phyloP scores from a whole-genome alignment of 2,888 invertebrate species.

The Micropterix aruncella region DNA sequence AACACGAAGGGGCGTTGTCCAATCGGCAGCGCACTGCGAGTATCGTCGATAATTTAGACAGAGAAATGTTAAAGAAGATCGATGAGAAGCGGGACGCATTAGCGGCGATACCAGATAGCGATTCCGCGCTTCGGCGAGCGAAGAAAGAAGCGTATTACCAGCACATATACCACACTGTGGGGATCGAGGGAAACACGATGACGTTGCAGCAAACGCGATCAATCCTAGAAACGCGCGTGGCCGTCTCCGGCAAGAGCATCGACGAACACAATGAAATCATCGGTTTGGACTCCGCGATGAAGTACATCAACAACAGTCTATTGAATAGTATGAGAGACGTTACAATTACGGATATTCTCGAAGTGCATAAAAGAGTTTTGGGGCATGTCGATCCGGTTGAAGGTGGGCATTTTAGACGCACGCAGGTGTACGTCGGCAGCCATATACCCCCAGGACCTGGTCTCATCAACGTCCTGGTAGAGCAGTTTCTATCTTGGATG shows the following conservation, averaged over 20 bases:
- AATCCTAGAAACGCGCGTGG: conserved; percentile 70
- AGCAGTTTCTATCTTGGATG: conserved; percentile 83
- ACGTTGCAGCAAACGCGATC: conserved; percentile 82
- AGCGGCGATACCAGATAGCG: conserved; percentile 65
- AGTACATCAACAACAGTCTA: conserved; percentile 75
- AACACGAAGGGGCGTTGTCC: conserved; percentile 62
- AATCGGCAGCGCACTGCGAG: conserved; percentile 78
- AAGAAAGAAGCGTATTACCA: conserved; percentile 93
- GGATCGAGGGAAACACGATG: conserved; percentile 97
- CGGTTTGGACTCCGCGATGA: conserved; percentile 88
- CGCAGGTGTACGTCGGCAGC: conserved; percentile 91
- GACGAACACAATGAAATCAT: conserved; percentile 96
- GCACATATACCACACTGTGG: conserved; percentile 94
- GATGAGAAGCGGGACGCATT: conserved; percentile 76
- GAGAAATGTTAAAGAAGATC: conserved; percentile 59
- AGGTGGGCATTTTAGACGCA: conserved; percentile 76
- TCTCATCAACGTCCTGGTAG: conserved; percentile 69
- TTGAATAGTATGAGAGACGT: conserved; percentile 66
- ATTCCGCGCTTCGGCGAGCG: conserved; percentile 68
- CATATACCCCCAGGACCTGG: conserved; percentile 84
- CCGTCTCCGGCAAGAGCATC: conserved; percentile 79
- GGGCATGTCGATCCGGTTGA: conserved; percentile 91
- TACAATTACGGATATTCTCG: conserved; percentile 73
- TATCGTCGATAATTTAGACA: conserved; percentile 81
- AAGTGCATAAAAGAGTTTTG: conserved; percentile 83